Evolutionary conservation across 2,797 vertebrate genomes (phyloP), one percentile per base, ranked within the genome.

Genomic region (Ptychadena robeensis): DNA sequence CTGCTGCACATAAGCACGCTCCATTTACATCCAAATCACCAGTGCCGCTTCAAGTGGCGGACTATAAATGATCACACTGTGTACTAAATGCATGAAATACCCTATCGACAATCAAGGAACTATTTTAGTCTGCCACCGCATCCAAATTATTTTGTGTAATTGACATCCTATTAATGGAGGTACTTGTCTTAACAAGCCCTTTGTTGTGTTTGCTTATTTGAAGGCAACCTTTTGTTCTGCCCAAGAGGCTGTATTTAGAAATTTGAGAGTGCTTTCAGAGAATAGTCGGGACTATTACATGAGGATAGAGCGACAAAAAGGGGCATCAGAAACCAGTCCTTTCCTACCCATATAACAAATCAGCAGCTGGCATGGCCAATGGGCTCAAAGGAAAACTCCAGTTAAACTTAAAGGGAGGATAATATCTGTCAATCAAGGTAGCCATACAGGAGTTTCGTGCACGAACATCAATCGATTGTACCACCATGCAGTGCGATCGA

Each of bases 211-310:
- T 73, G 34, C 73, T 70, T 78, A 72, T 74, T 73, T 68, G 64
- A 80, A 80, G 65, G 65, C 77, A 59, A 74, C 34, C 77, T 79
- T 78, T 80, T 80, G 82, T 84, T 80, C 77, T 63, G 37, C 65
- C 37, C 37, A 57, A 73, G 75, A 73, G 63, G 67, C 61, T 73
- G 69, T 73, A 83, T 79, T 73, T 71, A 79, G 82, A 83, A 66
- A 79, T 83, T 11, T 28, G 75, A 83, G 82, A 61, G 34, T 27
- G 76, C 61, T 73, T 79, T 69, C 40, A 73, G 68, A 66, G 66
- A 82, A 82, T 65, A 77, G 66, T 48, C 35, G 7, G 9, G 53
- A 67, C 38, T 66, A 65, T 83, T 57, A 73, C 27, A 65, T 27
- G 38, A 72, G 68, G 6, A 27, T 61, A 61, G 59, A 66, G 82